Evolutionary conservation across 2,797 vertebrate genomes (phyloP).

Genomic region (Anguilla megastoma): DNA sequence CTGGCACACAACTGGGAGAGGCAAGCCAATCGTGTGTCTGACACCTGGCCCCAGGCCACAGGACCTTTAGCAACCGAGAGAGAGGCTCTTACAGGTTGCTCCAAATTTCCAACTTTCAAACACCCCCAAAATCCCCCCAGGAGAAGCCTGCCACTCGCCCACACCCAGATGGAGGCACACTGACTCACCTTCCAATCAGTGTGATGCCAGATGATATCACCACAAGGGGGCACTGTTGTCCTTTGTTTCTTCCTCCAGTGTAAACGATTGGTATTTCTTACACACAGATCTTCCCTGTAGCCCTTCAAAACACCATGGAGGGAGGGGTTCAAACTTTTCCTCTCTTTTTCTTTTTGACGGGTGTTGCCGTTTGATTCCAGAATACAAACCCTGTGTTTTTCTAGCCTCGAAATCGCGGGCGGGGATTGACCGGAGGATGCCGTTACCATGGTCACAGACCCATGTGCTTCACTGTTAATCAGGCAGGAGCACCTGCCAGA

Average conservation of each 20-base stretch:
- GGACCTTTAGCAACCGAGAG: background rate
- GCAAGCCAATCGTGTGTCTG: background rate
- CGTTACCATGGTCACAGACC: constrained; percentile 9
- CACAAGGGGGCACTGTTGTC: constrained; percentile 12
- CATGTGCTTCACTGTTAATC: background rate
- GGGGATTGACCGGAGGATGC: background rate
- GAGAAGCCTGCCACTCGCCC: background rate
- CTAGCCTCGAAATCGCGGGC: background rate
- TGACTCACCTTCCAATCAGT: background rate
- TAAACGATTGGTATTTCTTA: no score
- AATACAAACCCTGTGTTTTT: background rate
- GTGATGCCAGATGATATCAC: background rate
- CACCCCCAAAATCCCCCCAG: background rate
- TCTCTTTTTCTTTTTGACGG: background rate
- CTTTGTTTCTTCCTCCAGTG: background rate
- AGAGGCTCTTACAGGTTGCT: background rate
- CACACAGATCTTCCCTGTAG: background rate
- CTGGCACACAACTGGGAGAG: background rate
- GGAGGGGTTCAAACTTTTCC: background rate
- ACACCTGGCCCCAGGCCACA: background rate
- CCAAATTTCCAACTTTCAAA: background rate
- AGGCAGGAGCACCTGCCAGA: background rate
- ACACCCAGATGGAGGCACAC: background rate
- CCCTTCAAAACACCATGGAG: background rate
- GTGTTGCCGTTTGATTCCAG: background rate